phyloP scores from a whole-genome alignment of 2,113 vertebrate genomes.

The Triplophysa dalaica region DNA sequence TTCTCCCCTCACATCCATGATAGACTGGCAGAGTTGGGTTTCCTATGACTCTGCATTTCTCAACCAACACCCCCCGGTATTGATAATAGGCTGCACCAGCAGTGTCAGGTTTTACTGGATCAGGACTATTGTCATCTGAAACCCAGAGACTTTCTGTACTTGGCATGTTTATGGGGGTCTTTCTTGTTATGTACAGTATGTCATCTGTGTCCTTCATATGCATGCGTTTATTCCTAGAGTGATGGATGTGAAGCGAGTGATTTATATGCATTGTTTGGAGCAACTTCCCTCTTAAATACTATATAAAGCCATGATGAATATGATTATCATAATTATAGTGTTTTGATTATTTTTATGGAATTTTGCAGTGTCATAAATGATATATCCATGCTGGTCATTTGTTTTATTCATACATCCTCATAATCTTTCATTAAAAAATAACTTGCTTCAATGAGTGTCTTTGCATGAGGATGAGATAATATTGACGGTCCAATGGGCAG shows the following conservation, averaged over 20 bases:
- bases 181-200: background rate
- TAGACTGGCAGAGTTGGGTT: slow-evolving; percentile 49
- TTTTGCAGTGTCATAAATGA: no score
- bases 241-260: background rate
- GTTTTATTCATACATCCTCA: no score
- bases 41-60: slow-evolving; percentile 54
- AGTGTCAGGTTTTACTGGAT: slow-evolving; percentile 45
- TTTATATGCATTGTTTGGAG: no score
- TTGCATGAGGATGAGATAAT: no score
- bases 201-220: background rate
- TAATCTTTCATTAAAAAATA: no score
- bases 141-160: slow-evolving; percentile 15
- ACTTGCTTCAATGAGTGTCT: no score
- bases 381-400: no score
- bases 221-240: background rate
- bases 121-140: slow-evolving; percentile 35
- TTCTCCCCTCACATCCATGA: slow-evolving; percentile 30
- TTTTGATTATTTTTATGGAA: no score
- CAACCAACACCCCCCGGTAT: slow-evolving; percentile 19
- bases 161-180: slow-evolving; percentile 34
- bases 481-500: no score
- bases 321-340: no score
- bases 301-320: no score
- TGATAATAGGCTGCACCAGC: slow-evolving; percentile 37
- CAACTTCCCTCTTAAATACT: no score